Evolutionary conservation across 2,888 invertebrate genomes (phyloP).

Genomic region (Hecatera dysodea): DNA sequence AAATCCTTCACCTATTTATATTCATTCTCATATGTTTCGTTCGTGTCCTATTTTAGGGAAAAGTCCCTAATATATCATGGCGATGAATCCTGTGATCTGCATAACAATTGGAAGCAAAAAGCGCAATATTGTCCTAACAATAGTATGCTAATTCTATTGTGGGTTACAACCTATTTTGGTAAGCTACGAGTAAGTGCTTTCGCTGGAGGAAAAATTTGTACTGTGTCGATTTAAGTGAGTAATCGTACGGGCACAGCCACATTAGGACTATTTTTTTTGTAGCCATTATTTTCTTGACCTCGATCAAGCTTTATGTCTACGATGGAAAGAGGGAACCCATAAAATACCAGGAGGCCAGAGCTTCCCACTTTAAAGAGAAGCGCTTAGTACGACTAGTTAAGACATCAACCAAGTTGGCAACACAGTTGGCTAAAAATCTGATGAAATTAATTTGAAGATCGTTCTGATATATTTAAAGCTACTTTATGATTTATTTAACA

Average conservation of each 20-base stretch:
- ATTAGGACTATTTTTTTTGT: not conserved
- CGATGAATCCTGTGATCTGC: slow-evolving; percentile 59
- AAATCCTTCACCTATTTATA: slow-evolving; percentile 12
- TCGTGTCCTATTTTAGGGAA: slow-evolving; percentile 15
- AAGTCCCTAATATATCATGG: slow-evolving; percentile 40
- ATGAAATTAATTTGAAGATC: not conserved
- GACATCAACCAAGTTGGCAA: not conserved
- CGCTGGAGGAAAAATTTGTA: slow-evolving; percentile 27
- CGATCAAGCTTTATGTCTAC: not conserved
- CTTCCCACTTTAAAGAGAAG: not conserved
- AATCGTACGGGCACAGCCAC: not conserved
- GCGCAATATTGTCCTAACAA: slow-evolving; percentile 63
- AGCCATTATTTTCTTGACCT: not conserved
- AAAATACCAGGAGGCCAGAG: too few species aligned
- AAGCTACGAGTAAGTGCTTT: slow-evolving; percentile 61
- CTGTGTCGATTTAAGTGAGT: slow-evolving; percentile 14
- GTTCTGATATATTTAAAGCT: not conserved
- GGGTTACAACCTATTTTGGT: slow-evolving; percentile 46
- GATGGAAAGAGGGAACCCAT: not conserved
- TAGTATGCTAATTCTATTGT: slow-evolving; percentile 67
- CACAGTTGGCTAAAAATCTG: not conserved
- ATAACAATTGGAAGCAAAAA: slow-evolving; percentile 64
- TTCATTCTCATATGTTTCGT: slow-evolving; percentile 15
- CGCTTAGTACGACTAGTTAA: not conserved
- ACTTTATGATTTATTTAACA: too few species aligned